These are phyloP conservation scores for Zoanthus solanderi DNA, from an alignment of 92 coral and sea anemone species.

Conservation along the genomic window DNA sequence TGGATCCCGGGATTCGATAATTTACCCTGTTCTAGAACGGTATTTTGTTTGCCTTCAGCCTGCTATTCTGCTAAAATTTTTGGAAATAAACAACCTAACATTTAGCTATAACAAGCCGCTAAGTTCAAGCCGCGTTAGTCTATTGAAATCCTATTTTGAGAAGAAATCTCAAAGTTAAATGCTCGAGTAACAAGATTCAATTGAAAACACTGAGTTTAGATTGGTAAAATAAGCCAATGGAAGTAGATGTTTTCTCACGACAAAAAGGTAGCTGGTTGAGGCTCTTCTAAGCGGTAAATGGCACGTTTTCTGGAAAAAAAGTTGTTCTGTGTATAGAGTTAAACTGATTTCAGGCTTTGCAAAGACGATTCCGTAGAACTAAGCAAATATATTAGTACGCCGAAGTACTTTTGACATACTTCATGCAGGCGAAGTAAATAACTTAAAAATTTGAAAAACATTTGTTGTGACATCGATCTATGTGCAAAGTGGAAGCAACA, in stretches of 20 bases:
- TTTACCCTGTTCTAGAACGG: too few species aligned
- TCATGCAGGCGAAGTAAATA: too few species aligned
- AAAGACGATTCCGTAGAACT: constrained; percentile 4
- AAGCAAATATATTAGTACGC: not conserved
- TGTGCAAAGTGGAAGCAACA: too few species aligned
- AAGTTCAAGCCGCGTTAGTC: too few species aligned
- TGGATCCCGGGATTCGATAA: too few species aligned
- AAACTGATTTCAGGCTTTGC: not conserved
- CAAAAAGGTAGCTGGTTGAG: constrained; percentile 2
- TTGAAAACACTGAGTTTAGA: not conserved
- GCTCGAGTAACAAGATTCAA: not conserved
- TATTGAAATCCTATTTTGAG: not conserved
- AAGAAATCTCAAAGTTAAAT: not conserved
- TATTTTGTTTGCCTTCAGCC: too few species aligned
- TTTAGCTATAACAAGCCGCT: too few species aligned
- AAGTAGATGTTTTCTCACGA: not conserved
- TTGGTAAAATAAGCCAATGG: not conserved
- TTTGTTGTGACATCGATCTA: too few species aligned
- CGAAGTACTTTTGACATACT: not conserved
- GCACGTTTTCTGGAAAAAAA: not conserved
- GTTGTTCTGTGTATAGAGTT: constrained; percentile 4
- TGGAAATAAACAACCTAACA: too few species aligned
- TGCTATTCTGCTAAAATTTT: too few species aligned
- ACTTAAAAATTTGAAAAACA: too few species aligned
- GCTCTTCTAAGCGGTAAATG: not conserved